These are phyloP conservation scores for Campylomormyrus tamandua DNA, from an alignment of 2,113 vertebrate genomes.

Conservation along the genomic window DNA sequence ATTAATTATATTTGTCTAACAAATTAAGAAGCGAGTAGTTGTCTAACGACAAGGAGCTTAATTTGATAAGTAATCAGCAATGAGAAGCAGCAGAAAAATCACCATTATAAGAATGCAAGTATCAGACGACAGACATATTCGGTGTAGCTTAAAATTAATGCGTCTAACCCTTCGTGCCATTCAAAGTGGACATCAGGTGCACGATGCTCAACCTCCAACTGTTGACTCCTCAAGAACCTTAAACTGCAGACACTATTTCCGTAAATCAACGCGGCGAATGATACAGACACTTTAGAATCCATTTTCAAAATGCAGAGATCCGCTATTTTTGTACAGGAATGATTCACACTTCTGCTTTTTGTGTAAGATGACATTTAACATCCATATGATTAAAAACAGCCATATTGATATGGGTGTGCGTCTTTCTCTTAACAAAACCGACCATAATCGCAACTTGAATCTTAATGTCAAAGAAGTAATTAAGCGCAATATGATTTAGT, in stretches of 20 bases:
- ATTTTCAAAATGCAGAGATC: not conserved
- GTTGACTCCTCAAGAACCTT: constrained; percentile 5
- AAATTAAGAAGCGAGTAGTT: not conserved
- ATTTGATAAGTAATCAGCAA: not conserved
- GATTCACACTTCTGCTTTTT: not conserved
- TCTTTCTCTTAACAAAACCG: not conserved
- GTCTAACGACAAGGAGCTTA: not conserved
- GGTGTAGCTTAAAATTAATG: not conserved
- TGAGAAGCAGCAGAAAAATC: not conserved
- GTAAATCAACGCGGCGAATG: not conserved
- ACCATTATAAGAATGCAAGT: not conserved
- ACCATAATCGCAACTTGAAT: not conserved
- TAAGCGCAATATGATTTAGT: not conserved
- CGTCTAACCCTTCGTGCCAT: not conserved
- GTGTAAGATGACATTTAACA: not conserved
- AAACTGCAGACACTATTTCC: not conserved
- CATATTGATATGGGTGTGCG: not conserved
- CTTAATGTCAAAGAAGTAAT: not conserved
- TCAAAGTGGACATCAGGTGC: not conserved
- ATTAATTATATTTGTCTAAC: not conserved
- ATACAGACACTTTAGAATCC: not conserved
- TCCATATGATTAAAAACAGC: not conserved
- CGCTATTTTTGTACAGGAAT: not conserved
- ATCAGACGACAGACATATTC: not conserved
- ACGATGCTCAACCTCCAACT: constrained; percentile 3